phyloP scores from a whole-genome alignment of 1,140 invertebrate genomes.

The Drosophila prosaltans region DNA sequence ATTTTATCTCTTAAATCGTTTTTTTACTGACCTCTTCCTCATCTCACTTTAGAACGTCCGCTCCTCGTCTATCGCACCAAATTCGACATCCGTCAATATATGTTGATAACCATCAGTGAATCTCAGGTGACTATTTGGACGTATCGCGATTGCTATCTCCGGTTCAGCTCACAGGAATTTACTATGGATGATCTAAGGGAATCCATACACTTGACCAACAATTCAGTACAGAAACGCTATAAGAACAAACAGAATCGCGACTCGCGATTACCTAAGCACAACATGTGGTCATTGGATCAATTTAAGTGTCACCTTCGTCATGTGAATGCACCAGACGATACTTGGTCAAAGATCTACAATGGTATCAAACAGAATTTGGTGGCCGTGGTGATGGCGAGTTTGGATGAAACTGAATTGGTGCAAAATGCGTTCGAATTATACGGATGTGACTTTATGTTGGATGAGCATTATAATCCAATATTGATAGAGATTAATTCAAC shows the following conservation, averaged over 20 bases:
- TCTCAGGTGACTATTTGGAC: slow-evolving; percentile 94
- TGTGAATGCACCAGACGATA: slow-evolving; percentile 78
- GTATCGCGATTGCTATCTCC: slow-evolving; percentile 93
- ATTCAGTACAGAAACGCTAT: slow-evolving; percentile 94
- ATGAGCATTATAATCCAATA: slow-evolving; percentile 94
- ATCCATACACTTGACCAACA: slow-evolving; percentile 96
- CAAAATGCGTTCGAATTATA: slow-evolving; percentile 95
- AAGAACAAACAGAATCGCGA: slow-evolving; percentile 86
- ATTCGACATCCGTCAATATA: slow-evolving; percentile 96
- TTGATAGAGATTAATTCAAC: slow-evolving; percentile 97
- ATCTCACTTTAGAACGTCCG: slow-evolving; percentile 87
- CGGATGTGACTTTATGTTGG: slow-evolving; percentile 95
- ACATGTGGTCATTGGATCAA: slow-evolving; percentile 93
- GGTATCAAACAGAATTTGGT: slow-evolving; percentile 93
- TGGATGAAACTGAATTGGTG: slow-evolving; percentile 90
- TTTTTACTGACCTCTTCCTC: slow-evolving; percentile 19
- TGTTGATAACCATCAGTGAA: slow-evolving; percentile 91
- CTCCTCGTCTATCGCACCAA: slow-evolving; percentile 94
- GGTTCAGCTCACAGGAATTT: slow-evolving; percentile 95
- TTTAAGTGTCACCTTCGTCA: slow-evolving; percentile 88
- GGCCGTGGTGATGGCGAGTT: slow-evolving; percentile 89
- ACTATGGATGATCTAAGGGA: slow-evolving; percentile 92
- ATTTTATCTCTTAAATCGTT: not conserved
- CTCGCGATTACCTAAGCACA: slow-evolving; percentile 89
- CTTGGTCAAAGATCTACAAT: slow-evolving; percentile 91